A percentile compares a stretch with the other conserved stretches of the same genome.
Evolutionary conservation across 2,888 invertebrate species (phyloP).

Genomic region (Gandaritis pyraliata): DNA sequence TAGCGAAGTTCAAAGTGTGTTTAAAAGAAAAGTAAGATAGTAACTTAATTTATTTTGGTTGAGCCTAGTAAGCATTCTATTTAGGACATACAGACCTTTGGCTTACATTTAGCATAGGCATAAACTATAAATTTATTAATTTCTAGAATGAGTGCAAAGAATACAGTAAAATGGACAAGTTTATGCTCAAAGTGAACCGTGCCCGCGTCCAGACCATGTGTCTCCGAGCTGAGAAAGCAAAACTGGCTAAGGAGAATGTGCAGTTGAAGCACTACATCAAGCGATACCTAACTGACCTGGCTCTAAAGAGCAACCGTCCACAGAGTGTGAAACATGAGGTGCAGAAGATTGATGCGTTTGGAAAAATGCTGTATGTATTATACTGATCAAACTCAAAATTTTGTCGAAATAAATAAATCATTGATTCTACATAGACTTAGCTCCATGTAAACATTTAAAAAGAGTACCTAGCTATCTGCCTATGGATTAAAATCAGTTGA

Average conservation of each 20-base stretch:
- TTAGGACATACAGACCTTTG: too few species aligned
- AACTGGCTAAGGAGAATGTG: conserved; percentile 85
- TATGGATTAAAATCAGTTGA: too few species aligned
- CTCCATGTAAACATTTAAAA: too few species aligned
- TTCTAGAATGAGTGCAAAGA: conserved; percentile 77
- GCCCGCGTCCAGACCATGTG: conserved; percentile 74
- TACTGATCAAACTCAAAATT: too few species aligned
- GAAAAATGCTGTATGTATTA: conserved; percentile 53
- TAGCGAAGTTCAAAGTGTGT: too few species aligned
- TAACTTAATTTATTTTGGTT: too few species aligned
- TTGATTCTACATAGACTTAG: too few species aligned
- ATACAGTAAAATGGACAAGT: conserved; percentile 87
- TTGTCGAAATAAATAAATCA: too few species aligned
- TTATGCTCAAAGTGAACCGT: conserved; percentile 84
- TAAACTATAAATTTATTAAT: neutral
- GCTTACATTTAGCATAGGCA: neutral
- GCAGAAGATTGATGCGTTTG: conserved; percentile 53
- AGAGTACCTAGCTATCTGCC: neutral
- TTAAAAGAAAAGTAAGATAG: too few species aligned
- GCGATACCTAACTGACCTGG: conserved; percentile 85
- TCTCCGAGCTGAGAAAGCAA: conserved; percentile 68
- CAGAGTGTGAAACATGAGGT: conserved; percentile 55
- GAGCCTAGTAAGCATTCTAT: too few species aligned
- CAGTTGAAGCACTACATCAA: conserved; percentile 85
- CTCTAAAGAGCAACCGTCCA: conserved; percentile 74